Conservation (phyloP, 1,140 invertebrate genomes). For the Aphelinus atriplicis region DNA sequence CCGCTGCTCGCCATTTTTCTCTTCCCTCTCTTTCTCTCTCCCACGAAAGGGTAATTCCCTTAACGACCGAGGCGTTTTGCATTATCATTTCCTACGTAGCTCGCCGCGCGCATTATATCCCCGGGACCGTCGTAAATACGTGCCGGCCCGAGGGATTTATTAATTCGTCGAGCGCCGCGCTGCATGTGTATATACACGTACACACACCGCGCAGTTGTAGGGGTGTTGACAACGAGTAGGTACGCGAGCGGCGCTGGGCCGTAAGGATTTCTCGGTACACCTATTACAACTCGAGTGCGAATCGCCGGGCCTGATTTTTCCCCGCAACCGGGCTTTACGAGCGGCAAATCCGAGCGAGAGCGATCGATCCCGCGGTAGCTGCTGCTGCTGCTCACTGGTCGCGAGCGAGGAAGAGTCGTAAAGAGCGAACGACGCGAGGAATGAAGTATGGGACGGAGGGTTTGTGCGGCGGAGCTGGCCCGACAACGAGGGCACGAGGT, state of each 20-base stretch:
- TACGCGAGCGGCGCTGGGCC: background rate
- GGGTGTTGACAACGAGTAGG: too few relatives aligned
- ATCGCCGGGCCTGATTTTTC: constrained; percentile 32
- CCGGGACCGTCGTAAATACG: constrained; percentile 21
- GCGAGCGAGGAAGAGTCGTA: constrained; percentile 41
- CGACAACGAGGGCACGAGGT: constrained; percentile 15
- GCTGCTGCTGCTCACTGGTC: constrained; percentile 20
- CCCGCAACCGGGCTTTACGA: constrained; percentile 32
- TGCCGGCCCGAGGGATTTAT: background rate
- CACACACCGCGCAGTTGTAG: too few relatives aligned
- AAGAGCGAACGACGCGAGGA: constrained; percentile 42
- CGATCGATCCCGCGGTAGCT: background rate
- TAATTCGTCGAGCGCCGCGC: background rate
- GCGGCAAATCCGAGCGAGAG: constrained; percentile 18
- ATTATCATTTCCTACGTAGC: constrained; percentile 7
- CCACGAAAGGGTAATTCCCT: constrained; percentile 10
- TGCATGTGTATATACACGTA: background rate
- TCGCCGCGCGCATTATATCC: constrained; percentile 15
- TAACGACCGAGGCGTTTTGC: constrained; percentile 10
- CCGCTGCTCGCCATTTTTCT: background rate
- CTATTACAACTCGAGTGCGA: too few relatives aligned
- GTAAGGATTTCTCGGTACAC: constrained; percentile 23
- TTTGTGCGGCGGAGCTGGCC: constrained; percentile 19
- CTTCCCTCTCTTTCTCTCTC: background rate
- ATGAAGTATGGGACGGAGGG: constrained; percentile 22